Evolutionary conservation across 30 jellyfish, hydroid and myxozoan species (phyloP).

Genomic region (Chrysaora quinquecirrha): DNA sequence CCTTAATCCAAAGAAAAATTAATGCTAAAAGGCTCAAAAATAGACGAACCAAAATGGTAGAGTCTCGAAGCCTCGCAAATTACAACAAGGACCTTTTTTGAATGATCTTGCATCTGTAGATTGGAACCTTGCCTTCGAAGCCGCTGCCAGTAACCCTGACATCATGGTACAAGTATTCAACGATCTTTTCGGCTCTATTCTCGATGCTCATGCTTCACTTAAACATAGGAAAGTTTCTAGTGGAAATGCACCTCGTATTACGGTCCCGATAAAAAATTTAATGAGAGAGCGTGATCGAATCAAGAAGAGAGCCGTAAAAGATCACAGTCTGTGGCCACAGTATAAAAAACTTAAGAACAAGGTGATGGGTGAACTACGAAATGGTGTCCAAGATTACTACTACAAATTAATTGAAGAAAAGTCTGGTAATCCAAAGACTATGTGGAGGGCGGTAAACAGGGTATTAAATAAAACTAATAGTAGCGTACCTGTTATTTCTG

Average conservation of each 20-base stretch:
- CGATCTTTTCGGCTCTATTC: too few relatives aligned
- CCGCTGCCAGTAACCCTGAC: neutral
- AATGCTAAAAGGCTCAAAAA: neutral
- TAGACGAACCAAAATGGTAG: neutral
- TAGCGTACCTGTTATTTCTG: neutral
- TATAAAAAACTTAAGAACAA: constrained; percentile 6
- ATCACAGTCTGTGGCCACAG: constrained; percentile 24
- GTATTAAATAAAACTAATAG: neutral
- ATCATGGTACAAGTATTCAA: neutral
- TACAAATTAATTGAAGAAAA: constrained; percentile 5
- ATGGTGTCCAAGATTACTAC: neutral
- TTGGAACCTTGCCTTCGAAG: neutral
- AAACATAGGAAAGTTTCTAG: neutral
- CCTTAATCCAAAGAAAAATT: neutral
- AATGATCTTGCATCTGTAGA: neutral
- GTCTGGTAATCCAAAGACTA: constrained; percentile 3
- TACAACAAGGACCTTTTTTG: neutral
- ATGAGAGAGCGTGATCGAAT: neutral
- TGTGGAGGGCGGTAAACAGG: neutral
- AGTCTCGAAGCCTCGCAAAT: neutral
- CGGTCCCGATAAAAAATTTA: neutral
- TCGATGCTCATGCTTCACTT: neutral
- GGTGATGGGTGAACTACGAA: constrained; percentile 11
- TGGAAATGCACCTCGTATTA: neutral
- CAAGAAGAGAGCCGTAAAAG: constrained; percentile 22